phyloP scores from a whole-genome alignment of 2,113 vertebrate genomes.

The Anhinga anhinga region DNA sequence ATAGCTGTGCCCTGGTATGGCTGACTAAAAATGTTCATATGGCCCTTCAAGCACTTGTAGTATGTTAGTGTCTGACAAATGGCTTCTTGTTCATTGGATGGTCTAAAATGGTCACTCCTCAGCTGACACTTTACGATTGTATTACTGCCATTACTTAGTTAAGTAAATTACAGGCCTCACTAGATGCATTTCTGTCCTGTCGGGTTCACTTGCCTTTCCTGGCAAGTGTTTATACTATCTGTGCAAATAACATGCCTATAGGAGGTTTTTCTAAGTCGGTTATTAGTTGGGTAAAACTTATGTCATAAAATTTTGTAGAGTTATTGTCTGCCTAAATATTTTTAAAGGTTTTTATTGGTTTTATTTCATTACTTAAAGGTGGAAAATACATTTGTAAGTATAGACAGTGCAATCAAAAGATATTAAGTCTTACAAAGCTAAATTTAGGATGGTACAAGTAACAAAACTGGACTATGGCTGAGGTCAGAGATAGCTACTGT shows the following conservation, averaged over 20 bases:
- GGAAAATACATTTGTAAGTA: not conserved
- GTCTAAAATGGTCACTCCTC: not conserved
- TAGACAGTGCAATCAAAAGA: not conserved
- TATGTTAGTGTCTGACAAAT: not conserved
- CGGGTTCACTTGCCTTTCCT: not conserved
- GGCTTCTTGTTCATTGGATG: not conserved
- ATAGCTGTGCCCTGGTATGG: not conserved
- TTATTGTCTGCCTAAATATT: not conserved
- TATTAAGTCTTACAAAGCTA: not conserved
- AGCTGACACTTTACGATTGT: not conserved
- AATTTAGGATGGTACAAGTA: not conserved
- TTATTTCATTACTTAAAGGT: not conserved
- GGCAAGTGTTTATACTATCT: not conserved
- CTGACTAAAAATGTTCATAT: not conserved
- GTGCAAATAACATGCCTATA: not conserved
- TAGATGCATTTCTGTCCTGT: not conserved
- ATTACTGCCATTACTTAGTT: not conserved
- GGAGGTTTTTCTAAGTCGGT: not conserved
- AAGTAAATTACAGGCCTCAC: not conserved
- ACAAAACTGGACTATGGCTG: not conserved
- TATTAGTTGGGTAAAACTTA: not conserved
- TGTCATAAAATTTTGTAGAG: not conserved
- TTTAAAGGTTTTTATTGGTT: not conserved
- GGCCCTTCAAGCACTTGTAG: not conserved
- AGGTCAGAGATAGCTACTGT: not conserved